Evolutionary conservation across 2,888 invertebrate species (phyloP).

Genomic region (Aspidiotus rigidus): DNA sequence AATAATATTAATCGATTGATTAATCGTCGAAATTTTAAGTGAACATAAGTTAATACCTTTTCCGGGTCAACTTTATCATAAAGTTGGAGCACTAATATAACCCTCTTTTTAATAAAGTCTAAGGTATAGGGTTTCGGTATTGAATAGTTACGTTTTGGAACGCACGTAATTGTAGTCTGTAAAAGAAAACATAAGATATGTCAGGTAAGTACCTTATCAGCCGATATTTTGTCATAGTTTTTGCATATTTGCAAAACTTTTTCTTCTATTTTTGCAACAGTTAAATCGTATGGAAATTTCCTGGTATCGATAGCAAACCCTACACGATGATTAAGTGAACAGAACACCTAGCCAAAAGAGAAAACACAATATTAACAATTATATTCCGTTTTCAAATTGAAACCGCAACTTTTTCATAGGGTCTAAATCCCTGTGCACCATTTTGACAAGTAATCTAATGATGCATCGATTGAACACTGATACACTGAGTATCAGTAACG

Average conservation of each 20-base stretch:
- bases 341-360: constrained; percentile 25
- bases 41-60: constrained; percentile 58
- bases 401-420: background rate
- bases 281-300: constrained; percentile 36
- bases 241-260: constrained; percentile 79
- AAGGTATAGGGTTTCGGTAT: constrained; percentile 46
- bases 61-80: constrained; percentile 93
- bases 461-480: too few species aligned
- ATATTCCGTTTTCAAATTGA: background rate
- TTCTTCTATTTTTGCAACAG: constrained; percentile 59
- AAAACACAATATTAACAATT: background rate
- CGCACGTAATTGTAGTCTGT: constrained; percentile 26
- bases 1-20: background rate
- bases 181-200: constrained; percentile 35
- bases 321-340: constrained; percentile 23
- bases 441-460: too few species aligned
- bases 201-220: constrained; percentile 61
- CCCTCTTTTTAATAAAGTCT: constrained; percentile 76
- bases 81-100: constrained; percentile 87
- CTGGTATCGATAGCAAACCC: constrained; percentile 14
- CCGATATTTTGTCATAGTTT: constrained; percentile 80
- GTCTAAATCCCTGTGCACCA: background rate
- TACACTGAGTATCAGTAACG: background rate
- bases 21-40: constrained; percentile 4
- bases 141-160: constrained; percentile 37